phyloP scores from a whole-genome alignment of 2,888 invertebrate species.

The Venusia cambrica region DNA sequence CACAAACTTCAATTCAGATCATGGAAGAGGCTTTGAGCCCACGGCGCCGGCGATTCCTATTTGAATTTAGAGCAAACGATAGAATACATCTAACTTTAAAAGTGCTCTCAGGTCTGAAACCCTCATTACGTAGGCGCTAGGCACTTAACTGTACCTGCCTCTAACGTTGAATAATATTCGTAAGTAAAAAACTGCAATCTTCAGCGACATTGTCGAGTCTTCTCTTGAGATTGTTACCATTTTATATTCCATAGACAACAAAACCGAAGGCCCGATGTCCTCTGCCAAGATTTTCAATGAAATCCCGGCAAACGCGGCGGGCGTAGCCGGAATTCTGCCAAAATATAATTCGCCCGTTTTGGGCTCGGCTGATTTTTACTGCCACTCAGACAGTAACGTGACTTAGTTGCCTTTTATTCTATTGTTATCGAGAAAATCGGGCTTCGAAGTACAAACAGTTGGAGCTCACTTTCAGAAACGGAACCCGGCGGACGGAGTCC shows the following conservation, averaged over 20 bases:
- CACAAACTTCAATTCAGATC: too few relatives aligned
- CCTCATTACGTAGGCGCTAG: too few relatives aligned
- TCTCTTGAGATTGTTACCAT: conserved; percentile 2
- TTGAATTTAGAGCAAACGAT: too few relatives aligned
- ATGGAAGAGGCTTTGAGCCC: too few relatives aligned
- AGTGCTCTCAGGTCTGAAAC: too few relatives aligned
- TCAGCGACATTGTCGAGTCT: background rate
- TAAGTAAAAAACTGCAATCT: too few relatives aligned
- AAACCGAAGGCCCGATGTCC: conserved; percentile 12
- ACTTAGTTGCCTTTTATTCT: conserved; percentile 16
- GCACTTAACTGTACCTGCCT: too few relatives aligned
- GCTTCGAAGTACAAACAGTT: conserved; percentile 1
- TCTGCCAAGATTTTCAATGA: conserved; percentile 30
- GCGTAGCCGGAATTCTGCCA: conserved; percentile 26
- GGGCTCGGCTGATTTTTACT: conserved; percentile 29
- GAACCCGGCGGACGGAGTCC: too few relatives aligned
- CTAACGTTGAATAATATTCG: too few relatives aligned
- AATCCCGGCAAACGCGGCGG: conserved; percentile 22
- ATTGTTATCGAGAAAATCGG: conserved; percentile 12
- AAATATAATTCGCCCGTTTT: conserved; percentile 33
- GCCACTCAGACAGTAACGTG: conserved; percentile 17
- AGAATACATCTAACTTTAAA: too few relatives aligned
- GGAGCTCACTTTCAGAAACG: too few relatives aligned
- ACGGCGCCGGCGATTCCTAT: too few relatives aligned
- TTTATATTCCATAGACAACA: conserved; percentile 16